phyloP scores from a whole-genome alignment of 2,113 vertebrate genomes.

The Empidonax traillii region DNA sequence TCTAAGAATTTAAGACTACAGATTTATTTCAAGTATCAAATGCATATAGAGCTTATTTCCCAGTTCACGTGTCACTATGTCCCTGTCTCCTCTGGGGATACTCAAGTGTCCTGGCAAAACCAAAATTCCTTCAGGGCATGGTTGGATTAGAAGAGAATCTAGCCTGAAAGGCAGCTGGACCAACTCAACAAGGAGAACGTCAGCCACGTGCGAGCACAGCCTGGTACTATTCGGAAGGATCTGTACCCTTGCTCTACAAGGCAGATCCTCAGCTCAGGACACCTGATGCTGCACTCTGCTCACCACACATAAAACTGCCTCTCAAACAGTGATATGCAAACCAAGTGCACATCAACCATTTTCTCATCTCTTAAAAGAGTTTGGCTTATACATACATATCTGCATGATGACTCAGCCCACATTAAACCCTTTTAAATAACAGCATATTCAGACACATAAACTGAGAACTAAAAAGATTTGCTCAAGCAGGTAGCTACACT shows the following conservation, averaged over 20 bases:
- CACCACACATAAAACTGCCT: not conserved
- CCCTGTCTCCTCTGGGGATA: not conserved
- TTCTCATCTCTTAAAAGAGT: not conserved
- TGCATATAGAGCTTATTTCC: not conserved
- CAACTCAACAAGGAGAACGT: not conserved
- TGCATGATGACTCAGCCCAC: not conserved
- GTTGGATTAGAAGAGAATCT: not conserved
- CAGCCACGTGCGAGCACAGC: fast-evolving
- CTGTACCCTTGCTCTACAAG: fast-evolving
- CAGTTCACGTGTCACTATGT: not conserved
- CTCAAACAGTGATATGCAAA: not conserved
- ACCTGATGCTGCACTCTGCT: fast-evolving
- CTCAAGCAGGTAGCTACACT: not conserved
- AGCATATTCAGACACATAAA: fast-evolving
- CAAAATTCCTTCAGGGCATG: not conserved
- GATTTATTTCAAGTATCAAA: not conserved
- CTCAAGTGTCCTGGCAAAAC: not conserved
- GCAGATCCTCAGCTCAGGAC: not conserved
- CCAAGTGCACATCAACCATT: not conserved
- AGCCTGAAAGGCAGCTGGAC: not conserved
- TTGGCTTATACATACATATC: fast-evolving
- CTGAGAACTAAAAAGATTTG: not conserved
- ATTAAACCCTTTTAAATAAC: not conserved
- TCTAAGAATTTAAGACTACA: not conserved
- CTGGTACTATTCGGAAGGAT: not conserved